Conservation (phyloP, 2,888 invertebrate species). For the Himalopsyche anomala region DNA sequence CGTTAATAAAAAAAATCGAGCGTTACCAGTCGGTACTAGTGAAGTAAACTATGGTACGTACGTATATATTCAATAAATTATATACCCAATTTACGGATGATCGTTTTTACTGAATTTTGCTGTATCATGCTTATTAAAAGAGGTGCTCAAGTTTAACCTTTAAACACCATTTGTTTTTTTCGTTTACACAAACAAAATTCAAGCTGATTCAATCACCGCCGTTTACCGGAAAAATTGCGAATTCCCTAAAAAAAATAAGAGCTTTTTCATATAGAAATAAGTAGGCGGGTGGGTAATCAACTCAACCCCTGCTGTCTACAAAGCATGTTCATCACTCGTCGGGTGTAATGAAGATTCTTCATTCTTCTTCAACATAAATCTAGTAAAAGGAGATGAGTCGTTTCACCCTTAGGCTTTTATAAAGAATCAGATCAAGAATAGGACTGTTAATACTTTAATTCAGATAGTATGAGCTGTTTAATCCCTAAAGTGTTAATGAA, state of each 20-base stretch:
- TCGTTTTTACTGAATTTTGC: too few species aligned
- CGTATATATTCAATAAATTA: too few species aligned
- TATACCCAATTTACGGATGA: too few species aligned
- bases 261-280: constrained; percentile 17
- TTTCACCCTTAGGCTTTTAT: constrained; percentile 10
- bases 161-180: background rate
- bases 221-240: background rate
- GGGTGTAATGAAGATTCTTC: constrained; percentile 17
- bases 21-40: too few species aligned
- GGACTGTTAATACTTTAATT: too few species aligned
- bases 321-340: constrained; percentile 16
- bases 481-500: too few species aligned
- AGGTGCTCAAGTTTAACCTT: background rate
- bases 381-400: constrained; percentile 19
- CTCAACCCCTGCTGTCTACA: constrained; percentile 23
- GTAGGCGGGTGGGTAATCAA: background rate
- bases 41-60: too few species aligned
- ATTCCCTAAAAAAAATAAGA: background rate
- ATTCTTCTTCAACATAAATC: constrained; percentile 21
- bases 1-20: too few species aligned
- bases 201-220: constrained; percentile 7
- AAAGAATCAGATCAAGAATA: constrained; percentile 13
- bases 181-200: constrained; percentile 22
- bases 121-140: background rate
- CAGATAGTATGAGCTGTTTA: too few species aligned